Percentiles rank a stretch among this genome's conserved stretches.
These are phyloP conservation scores for Thomomys bottae DNA, from an alignment of 2,113 vertebrate genomes.

Conservation along the genomic window DNA sequence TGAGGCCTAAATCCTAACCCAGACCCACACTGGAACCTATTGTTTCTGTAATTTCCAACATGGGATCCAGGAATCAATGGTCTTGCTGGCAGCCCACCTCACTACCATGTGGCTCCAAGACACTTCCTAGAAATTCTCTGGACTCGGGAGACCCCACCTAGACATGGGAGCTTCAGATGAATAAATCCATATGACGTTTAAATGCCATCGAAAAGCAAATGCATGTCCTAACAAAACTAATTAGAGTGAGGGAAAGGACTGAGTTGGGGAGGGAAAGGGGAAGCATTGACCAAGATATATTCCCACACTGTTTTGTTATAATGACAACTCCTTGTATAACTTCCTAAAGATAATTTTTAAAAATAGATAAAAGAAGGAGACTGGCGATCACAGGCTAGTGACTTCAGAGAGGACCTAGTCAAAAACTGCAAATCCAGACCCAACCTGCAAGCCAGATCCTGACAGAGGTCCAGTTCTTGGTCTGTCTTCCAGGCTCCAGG, in stretches of 20 bases:
- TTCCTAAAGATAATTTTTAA: too few species aligned
- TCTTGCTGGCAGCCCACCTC: background rate
- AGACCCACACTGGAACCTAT: conserved; percentile 44
- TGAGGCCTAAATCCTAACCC: conserved; percentile 1
- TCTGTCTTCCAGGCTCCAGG: background rate
- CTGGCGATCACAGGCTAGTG: too few species aligned
- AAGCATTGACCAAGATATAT: too few species aligned
- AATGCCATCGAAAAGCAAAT: too few species aligned
- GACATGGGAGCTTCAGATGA: background rate
- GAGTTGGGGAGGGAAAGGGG: too few species aligned
- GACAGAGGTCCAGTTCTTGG: too few species aligned
- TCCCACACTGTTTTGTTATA: too few species aligned
- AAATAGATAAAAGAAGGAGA: background rate
- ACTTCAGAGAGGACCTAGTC: background rate
- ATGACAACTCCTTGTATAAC: too few species aligned
- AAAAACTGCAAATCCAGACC: background rate
- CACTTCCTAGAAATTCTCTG: background rate
- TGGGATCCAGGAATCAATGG: background rate
- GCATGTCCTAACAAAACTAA: too few species aligned
- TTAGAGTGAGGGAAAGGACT: too few species aligned
- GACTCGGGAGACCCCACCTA: background rate
- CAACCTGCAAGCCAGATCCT: rapidly evolving
- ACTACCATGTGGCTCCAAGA: background rate
- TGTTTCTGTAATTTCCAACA: conserved; percentile 45
- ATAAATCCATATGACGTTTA: conserved; percentile 8